Evolutionary conservation across 1,140 invertebrate genomes (phyloP), one percentile per base, ranked within the genome.

Genomic region (Heliconius melpomene): DNA sequence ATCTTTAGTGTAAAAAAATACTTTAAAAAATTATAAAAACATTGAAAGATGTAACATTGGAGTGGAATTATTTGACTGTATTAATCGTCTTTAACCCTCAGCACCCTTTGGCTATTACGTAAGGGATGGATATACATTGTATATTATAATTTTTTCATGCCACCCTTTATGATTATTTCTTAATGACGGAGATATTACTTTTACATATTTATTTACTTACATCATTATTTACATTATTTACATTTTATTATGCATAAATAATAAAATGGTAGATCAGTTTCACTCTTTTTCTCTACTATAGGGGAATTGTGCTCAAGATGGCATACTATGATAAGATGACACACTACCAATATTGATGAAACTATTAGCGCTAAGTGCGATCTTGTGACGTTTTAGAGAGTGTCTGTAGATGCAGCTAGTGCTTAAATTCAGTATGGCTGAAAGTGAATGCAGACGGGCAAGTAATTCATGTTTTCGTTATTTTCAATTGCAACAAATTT

Each of bases 71-170:
- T 66, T 66, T 66, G 26, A 66, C 60, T 66, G 26, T 29, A 66
- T 66, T 66, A 66, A 66, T 66, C 60, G 60, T 66, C 60, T 66
- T 66, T 66, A 66, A 66, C 60, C 60, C 60, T 66, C 26, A 66
- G 60, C 60, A 66, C 60, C 60, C 60, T 66, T 66, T 66, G 60
- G 60, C 60, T 66, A 66, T 66, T 66, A 66, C 9, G 60, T 60
- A 60, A 60, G 57, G 57, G 57, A 60, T 60, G 60, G 7, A 57
- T 57, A 57, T 23, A 23, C 8, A 23, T 23, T 9, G 29, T 66
- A 66, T 11, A 66, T 66, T 66, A 29, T 66, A 26, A 66, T 66
- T 66, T 66, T 66, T 66, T 26, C 60, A 29, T 7, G 13, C 60
- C 29, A 66, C 60, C 60, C 60, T 29, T 66, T 66, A 66, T 66